Evolutionary conservation across 2,113 vertebrate genomes (phyloP).

Genomic region (Dasyprocta punctata): DNA sequence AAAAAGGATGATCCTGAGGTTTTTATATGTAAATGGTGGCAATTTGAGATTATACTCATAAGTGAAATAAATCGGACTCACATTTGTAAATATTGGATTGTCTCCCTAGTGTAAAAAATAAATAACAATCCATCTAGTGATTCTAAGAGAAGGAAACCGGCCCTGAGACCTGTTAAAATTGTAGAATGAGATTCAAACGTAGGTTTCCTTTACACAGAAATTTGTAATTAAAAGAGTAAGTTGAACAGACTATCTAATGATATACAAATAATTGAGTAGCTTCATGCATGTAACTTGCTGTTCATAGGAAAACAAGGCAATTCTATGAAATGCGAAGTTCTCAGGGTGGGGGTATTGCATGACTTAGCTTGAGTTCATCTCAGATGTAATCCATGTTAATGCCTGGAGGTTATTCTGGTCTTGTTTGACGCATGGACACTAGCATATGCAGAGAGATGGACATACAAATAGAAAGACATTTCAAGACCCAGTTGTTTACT

Average conservation of each 20-base stretch:
- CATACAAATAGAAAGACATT: neutral
- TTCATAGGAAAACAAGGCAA: neutral
- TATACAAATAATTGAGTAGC: neutral
- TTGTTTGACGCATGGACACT: neutral
- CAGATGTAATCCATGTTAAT: fast-evolving
- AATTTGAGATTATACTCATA: too few species aligned
- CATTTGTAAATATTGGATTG: too few species aligned
- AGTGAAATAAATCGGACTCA: too few species aligned
- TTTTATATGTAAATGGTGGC: too few species aligned
- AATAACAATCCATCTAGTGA: neutral
- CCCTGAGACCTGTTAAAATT: neutral
- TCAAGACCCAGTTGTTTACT: neutral
- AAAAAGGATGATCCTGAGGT: too few species aligned
- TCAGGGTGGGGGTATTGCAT: neutral
- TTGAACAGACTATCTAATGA: neutral
- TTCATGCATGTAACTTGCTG: neutral
- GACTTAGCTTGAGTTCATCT: too few species aligned
- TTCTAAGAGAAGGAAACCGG: fast-evolving
- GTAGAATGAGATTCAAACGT: neutral
- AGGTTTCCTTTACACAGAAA: neutral
- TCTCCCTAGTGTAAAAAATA: too few species aligned
- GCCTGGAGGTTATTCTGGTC: too few species aligned
- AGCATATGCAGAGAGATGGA: neutral
- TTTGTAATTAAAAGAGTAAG: neutral
- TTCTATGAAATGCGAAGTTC: neutral